A percentile compares a stretch with the other conserved stretches of the same genome.
phyloP scores from a whole-genome alignment of 2,888 invertebrate species.

The Agapostemon virescens region DNA sequence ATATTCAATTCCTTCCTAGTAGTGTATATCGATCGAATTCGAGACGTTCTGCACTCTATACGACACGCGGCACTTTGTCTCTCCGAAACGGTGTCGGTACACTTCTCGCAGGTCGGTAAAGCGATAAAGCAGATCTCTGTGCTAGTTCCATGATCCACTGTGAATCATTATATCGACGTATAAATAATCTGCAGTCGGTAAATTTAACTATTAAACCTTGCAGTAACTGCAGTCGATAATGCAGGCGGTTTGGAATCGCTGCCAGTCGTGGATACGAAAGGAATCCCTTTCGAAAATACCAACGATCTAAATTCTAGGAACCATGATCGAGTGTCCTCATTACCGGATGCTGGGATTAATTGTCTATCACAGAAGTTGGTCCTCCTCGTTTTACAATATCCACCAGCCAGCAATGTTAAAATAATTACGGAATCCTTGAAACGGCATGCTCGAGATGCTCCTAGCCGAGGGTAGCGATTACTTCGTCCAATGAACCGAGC shows the following conservation, averaged over 20 bases:
- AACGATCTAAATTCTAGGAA: conserved; percentile 3
- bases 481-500: not conserved
- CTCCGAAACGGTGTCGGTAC: not conserved
- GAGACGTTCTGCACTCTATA: not conserved
- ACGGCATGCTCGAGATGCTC: not conserved
- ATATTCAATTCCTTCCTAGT: not conserved
- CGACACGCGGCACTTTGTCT: not conserved
- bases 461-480: not conserved
- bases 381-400: not conserved
- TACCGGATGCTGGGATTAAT: not conserved
- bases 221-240: conserved; percentile 24
- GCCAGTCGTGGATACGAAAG: not conserved
- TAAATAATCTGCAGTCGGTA: not conserved
- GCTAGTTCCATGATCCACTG: not conserved
- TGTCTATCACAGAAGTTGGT: not conserved
- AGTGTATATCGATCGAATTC: conserved; percentile 5
- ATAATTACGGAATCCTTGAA: not conserved
- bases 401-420: not conserved
- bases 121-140: conserved; percentile 27
- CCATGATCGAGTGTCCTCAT: not conserved
- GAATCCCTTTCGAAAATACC: not conserved
- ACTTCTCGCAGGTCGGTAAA: conserved; percentile 19
- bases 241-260: not conserved
- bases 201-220: not conserved
- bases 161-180: not conserved